Evolutionary conservation across 1,140 invertebrate species (phyloP).

Genomic region (Lordiphosa stackelbergi): DNA sequence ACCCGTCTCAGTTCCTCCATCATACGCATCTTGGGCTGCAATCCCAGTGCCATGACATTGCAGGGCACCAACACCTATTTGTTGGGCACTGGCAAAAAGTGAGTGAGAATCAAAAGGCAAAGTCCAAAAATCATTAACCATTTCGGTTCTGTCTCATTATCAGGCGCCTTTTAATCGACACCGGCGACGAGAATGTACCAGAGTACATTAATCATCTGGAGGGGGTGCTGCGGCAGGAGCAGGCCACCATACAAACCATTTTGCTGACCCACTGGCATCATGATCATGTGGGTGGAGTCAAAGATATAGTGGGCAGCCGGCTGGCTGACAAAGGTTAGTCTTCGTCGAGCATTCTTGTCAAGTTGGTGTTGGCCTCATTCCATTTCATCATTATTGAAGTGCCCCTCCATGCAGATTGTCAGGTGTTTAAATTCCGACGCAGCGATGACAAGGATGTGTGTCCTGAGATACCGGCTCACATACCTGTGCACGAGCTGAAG

Average conservation of each 20-base stretch:
- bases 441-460: conserved; percentile 77
- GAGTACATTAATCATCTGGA: conserved; percentile 88
- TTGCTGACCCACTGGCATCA: conserved; percentile 97
- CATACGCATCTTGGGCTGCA: conserved; percentile 94
- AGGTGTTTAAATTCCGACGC: conserved; percentile 87
- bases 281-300: conserved; percentile 96
- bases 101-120: conserved; percentile 43
- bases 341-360: conserved; percentile 4
- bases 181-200: conserved; percentile 87
- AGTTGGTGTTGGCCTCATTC: conserved; percentile 6
- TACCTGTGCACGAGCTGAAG: conserved; percentile 81
- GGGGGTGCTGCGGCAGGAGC: conserved; percentile 84
- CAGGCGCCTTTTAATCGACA: conserved; percentile 94
- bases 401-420: conserved; percentile 78
- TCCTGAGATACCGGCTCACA: conserved; percentile 78
- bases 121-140: conserved; percentile 42
- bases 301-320: conserved; percentile 81
- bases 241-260: conserved; percentile 88
- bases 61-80: conserved; percentile 99
- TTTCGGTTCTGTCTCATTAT: too few species aligned
- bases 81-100: conserved; percentile 86
- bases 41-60: conserved; percentile 94
- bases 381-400: conserved; percentile 34
- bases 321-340: conserved; percentile 47
- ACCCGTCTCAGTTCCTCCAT: conserved; percentile 87